Percentiles rank a stretch among this genome's conserved stretches.
These are phyloP conservation scores for Corvus hawaiiensis DNA, from an alignment of 2,113 vertebrate genomes.

Conservation along the genomic window DNA sequence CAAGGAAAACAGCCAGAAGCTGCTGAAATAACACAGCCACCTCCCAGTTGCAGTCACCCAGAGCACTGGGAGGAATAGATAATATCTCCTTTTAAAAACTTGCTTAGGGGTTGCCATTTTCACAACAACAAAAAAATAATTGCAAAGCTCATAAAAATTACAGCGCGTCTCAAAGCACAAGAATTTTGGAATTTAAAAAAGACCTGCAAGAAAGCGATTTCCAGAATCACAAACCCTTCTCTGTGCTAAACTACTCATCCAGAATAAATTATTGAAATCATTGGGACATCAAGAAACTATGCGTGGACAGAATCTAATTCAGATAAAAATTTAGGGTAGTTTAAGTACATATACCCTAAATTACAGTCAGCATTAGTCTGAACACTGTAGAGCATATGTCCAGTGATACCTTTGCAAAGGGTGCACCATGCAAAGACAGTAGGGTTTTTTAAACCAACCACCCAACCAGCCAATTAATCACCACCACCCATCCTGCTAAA, in stretches of 20 bases:
- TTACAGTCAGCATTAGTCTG: neutral
- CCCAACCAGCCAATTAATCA: neutral
- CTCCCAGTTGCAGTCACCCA: neutral
- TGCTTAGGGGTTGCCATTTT: neutral
- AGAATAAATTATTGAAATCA: neutral
- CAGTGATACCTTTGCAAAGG: neutral
- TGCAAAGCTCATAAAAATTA: neutral
- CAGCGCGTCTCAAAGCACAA: neutral
- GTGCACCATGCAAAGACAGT: neutral
- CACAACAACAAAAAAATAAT: neutral
- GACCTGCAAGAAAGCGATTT: neutral
- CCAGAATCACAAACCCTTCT: neutral
- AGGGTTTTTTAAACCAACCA: neutral
- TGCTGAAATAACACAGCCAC: neutral
- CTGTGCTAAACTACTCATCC: neutral
- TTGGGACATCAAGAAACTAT: accelerated
- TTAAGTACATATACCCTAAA: neutral
- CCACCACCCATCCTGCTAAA: neutral
- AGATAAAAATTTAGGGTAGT: neutral
- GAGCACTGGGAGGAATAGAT: neutral
- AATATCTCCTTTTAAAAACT: neutral
- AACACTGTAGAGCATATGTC: neutral
- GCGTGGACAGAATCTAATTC: neutral
- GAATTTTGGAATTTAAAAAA: neutral
- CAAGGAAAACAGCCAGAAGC: neutral